These are phyloP conservation scores for Bryconaethiops microstoma DNA, from an alignment of 2,797 vertebrate species.

Conservation along the genomic window DNA sequence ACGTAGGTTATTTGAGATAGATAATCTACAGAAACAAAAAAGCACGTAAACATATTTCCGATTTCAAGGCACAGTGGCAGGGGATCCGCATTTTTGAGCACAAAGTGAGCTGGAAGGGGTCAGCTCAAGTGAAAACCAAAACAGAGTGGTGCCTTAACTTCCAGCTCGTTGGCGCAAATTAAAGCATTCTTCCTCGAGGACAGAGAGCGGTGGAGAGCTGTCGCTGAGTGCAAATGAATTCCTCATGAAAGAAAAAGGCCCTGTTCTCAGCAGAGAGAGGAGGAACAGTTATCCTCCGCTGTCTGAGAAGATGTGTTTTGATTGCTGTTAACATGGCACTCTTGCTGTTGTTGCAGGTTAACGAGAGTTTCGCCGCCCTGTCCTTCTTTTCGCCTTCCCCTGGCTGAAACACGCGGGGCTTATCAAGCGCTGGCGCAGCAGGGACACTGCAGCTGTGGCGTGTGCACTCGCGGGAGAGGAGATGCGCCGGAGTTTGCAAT, in stretches of 20 bases:
- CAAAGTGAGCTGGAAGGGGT: constrained; percentile 1
- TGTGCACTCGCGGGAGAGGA: constrained; percentile 35
- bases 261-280: constrained; percentile 10
- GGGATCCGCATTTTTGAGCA: neutral
- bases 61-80: neutral
- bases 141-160: constrained; percentile 45
- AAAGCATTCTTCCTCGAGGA: constrained; percentile 72
- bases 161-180: constrained; percentile 74
- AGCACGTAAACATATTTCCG: neutral
- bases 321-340: constrained; percentile 33
- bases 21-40: neutral
- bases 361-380: neutral
- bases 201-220: constrained; percentile 25
- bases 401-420: constrained; percentile 23
- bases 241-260: constrained; percentile 24
- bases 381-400: constrained; percentile 18
- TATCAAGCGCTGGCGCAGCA: constrained; percentile 41
- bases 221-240: constrained; percentile 42
- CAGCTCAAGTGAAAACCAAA: constrained; percentile 12
- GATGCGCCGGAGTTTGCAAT: constrained; percentile 48
- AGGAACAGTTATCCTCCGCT: constrained; percentile 8
- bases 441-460: constrained; percentile 47
- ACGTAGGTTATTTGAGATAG: neutral
- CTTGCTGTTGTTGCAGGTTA: constrained; percentile 25
- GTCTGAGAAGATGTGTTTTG: constrained; percentile 44